Evolutionary conservation across 2,888 invertebrate genomes (phyloP).

Genomic region (Doris montereyensis): DNA sequence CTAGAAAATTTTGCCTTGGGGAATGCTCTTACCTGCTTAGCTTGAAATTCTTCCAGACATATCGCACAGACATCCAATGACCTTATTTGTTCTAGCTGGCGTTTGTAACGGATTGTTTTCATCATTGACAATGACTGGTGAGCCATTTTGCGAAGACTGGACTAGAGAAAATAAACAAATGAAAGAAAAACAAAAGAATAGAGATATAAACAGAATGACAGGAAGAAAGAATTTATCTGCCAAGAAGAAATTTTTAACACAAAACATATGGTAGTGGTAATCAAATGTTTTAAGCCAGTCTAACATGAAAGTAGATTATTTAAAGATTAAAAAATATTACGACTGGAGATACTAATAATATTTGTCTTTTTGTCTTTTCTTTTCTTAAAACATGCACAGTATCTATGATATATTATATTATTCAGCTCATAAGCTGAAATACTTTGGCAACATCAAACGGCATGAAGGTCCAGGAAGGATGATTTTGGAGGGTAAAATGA

Average conservation of each 20-base stretch:
- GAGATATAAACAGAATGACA: background rate
- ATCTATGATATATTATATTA: too few species aligned
- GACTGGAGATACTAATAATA: too few species aligned
- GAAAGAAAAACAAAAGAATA: background rate
- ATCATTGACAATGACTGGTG: constrained; percentile 63
- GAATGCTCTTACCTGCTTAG: constrained; percentile 60
- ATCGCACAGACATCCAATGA: constrained; percentile 72
- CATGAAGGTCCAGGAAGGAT: too few species aligned
- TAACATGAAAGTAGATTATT: too few species aligned
- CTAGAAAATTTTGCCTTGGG: background rate
- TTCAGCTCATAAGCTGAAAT: too few species aligned
- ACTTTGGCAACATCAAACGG: too few species aligned
- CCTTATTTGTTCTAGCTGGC: constrained; percentile 42
- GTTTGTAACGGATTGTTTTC: constrained; percentile 62
- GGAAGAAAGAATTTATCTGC: background rate
- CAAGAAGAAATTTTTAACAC: too few species aligned
- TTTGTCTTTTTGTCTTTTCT: background rate
- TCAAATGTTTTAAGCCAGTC: too few species aligned
- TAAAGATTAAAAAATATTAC: too few species aligned
- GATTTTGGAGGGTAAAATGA: too few species aligned
- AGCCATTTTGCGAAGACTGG: constrained; percentile 61
- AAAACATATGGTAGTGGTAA: too few species aligned
- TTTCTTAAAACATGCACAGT: background rate
- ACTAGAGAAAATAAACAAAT: constrained; percentile 47
- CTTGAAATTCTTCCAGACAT: constrained; percentile 74